Base-by-base conservation (phyloP, 1,140 invertebrate species). In the Eriocheir sinensis region DNA sequence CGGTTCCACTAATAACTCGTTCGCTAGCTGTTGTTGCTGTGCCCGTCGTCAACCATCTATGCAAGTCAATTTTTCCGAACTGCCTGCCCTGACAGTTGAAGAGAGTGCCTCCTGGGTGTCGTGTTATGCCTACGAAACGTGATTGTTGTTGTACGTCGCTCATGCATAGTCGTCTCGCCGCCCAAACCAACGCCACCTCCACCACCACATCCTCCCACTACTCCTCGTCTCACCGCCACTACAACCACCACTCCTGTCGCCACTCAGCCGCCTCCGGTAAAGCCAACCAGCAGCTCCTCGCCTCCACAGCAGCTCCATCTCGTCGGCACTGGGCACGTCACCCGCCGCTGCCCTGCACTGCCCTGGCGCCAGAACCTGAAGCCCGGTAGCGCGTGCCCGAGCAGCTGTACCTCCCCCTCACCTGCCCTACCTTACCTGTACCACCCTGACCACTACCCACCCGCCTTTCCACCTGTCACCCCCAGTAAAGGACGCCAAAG, bases 41-140 rank as follows among this genome's bases (percentile, higher is more conserved):
- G 41, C 32, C 80, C 40, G 41, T 89, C 40, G 41, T 89, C 85
- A 89, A 93, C 85, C 34, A 93, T 93, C 92, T 93, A 93, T 93
- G 92, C 92, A 93, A 93, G 44, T 44, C 34, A n/a, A 72, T 92
- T 89, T 30, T n/a, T n/a, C 12, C n/a, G 53, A 93, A 36, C 85
- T 79, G 32, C 48, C 30, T 36, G 72, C 21, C 53, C 88, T 89
- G 92, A 88, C 85, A 89, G 92, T 93, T 72, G 79, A 93, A 93
- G 92, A 85, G 92, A 93, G 92, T 93, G 92, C 92, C 92, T 93
- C 21, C 72, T 79, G 92, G 34, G 34, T 48, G 92, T 93, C 92
- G 92, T 93, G 92, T 89, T 93, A 93, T 89, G 92, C 92, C 86
- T 93, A 79, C 89, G 36, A 93, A 53, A 93, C 92, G 92, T 93